Percentiles rank a stretch among this genome's conserved stretches.
These are phyloP conservation scores for Troides helena DNA, from an alignment of 2,888 invertebrate species.

Conservation along the genomic window DNA sequence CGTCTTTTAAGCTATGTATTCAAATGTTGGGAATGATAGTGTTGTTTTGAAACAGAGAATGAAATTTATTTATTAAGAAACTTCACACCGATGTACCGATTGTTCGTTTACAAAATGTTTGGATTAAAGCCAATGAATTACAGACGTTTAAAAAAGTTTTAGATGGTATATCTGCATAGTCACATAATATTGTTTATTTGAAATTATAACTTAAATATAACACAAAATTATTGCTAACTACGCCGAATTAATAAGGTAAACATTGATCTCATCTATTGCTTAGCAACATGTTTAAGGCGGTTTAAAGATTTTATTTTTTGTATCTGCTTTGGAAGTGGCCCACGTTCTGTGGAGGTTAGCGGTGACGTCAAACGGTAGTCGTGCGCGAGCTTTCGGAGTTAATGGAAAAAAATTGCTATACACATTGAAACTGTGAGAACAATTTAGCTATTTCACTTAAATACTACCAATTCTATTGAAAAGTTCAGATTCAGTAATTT, in stretches of 20 bases:
- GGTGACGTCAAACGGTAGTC: slow-evolving; percentile 53
- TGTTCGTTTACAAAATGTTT: slow-evolving; percentile 1
- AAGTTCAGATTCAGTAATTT: not conserved
- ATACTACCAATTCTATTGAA: not conserved
- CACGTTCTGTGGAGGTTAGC: slow-evolving; percentile 65
- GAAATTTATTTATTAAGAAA: not conserved
- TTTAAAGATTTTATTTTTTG: not conserved
- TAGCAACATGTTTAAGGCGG: not conserved
- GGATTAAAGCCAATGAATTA: slow-evolving; percentile 6
- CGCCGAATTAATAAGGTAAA: too few species aligned
- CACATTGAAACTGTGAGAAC: not conserved
- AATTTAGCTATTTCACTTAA: not conserved
- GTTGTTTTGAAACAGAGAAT: slow-evolving; percentile 3
- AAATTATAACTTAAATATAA: too few species aligned
- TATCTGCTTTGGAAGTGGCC: slow-evolving; percentile 20
- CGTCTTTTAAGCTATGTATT: not conserved
- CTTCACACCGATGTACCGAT: not conserved
- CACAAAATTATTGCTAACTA: too few species aligned
- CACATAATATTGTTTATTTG: too few species aligned
- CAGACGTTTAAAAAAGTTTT: not conserved
- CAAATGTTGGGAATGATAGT: not conserved
- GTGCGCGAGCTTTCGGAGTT: slow-evolving; percentile 16
- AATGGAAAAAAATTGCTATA: slow-evolving; percentile 2
- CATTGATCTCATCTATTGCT: not conserved
- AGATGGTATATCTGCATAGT: too few species aligned